Conservation (phyloP, 2,888 invertebrate species). For the Heliconius cydno region DNA sequence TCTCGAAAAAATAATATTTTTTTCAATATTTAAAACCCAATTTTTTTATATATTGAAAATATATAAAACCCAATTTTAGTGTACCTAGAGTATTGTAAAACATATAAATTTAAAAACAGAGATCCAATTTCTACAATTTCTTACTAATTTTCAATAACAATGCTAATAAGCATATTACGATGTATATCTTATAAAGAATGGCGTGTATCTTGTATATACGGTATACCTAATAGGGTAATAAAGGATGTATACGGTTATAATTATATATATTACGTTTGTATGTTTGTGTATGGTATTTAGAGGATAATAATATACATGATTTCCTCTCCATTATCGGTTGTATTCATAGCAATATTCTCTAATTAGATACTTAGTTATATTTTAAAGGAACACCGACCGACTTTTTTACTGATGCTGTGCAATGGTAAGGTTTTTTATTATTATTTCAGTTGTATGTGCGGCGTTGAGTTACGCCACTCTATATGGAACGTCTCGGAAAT, state of each 20-base stretch:
- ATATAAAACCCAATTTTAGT: no score
- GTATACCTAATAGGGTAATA: background rate
- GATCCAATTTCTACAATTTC: no score
- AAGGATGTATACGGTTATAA: background rate
- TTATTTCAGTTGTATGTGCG: no score
- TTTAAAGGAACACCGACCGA: background rate
- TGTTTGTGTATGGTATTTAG: background rate
- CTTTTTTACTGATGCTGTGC: background rate
- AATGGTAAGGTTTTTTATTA: background rate
- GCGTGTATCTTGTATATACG: background rate
- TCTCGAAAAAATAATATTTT: no score
- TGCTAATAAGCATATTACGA: background rate
- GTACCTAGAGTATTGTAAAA: no score
- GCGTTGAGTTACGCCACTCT: no score
- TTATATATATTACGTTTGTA: background rate
- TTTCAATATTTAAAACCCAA: no score
- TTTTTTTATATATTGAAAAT: no score
- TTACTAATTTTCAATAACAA: background rate
- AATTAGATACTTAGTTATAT: background rate
- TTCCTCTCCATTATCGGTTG: background rate
- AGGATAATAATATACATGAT: background rate
- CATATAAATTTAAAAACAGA: no score
- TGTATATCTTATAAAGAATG: background rate
- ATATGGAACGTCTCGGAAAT: background rate
- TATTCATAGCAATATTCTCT: background rate